phyloP scores from a whole-genome alignment of 2,113 vertebrate genomes.

The Psammodynastes pulverulentus region DNA sequence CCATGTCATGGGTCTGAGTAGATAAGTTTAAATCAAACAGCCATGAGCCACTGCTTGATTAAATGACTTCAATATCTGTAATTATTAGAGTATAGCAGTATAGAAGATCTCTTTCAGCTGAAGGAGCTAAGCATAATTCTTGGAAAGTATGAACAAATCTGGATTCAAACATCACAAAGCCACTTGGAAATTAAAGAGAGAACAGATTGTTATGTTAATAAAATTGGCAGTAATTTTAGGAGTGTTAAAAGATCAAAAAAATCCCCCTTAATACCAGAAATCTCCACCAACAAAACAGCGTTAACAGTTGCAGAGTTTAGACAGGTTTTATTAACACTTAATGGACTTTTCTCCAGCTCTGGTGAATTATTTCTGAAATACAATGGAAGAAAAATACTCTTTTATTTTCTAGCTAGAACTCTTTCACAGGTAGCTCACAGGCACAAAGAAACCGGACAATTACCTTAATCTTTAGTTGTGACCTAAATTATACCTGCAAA shows the following conservation, averaged over 20 bases:
- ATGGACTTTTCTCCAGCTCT: constrained; percentile 22
- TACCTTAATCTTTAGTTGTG: background rate
- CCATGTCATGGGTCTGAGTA: background rate
- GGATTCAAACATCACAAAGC: background rate
- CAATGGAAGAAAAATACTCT: background rate
- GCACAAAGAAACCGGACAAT: background rate
- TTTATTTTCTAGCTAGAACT: background rate
- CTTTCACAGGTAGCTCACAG: constrained; percentile 7
- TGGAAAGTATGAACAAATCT: background rate
- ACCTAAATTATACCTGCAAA: background rate
- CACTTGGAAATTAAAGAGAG: background rate
- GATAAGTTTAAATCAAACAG: background rate
- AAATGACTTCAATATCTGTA: background rate
- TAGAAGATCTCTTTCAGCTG: background rate
- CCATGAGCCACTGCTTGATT: background rate
- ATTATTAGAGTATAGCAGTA: background rate
- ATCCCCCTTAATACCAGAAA: background rate
- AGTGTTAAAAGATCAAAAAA: background rate
- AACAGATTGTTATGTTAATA: background rate
- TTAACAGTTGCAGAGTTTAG: background rate
- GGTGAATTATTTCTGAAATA: constrained; percentile 13
- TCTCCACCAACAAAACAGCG: background rate
- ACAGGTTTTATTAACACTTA: constrained; percentile 30
- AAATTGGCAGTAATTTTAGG: background rate
- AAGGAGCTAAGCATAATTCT: constrained; percentile 1